phyloP scores from a whole-genome alignment of 2,888 invertebrate species.

The Diogma glabrata region DNA sequence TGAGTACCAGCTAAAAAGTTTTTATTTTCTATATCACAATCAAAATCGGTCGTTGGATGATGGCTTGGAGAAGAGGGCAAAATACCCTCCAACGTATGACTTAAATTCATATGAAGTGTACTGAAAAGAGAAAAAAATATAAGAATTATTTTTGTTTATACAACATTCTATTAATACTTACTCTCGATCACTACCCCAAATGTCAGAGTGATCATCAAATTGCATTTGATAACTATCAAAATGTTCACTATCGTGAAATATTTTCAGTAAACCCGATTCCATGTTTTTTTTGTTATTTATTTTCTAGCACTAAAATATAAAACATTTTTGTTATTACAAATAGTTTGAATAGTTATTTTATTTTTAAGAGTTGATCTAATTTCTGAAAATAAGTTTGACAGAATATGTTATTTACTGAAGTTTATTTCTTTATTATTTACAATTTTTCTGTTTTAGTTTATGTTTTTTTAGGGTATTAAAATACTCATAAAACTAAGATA shows the following conservation, averaged over 20 bases:
- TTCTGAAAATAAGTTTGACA: no score
- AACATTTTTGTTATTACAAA: neutral
- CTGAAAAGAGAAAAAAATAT: conserved; percentile 15
- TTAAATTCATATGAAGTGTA: conserved; percentile 27
- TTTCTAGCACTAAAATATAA: neutral
- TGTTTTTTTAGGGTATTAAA: no score
- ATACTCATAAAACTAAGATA: no score
- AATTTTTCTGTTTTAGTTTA: no score
- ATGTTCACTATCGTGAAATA: conserved; percentile 34
- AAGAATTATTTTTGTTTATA: neutral
- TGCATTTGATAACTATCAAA: conserved; percentile 31
- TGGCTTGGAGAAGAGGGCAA: conserved; percentile 27
- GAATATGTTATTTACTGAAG: no score
- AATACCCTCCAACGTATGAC: conserved; percentile 34
- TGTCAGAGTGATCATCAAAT: conserved; percentile 27
- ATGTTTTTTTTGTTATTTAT: conserved; percentile 20
- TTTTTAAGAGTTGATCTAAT: no score
- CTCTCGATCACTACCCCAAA: conserved; percentile 32
- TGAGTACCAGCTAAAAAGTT: neutral
- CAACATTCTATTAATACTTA: conserved; percentile 20
- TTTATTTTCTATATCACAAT: neutral
- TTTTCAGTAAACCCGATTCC: conserved; percentile 34
- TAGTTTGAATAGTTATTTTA: no score
- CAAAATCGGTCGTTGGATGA: neutral
- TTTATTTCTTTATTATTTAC: no score